Percentiles rank a stretch among this genome's conserved stretches.
Evolutionary conservation across 1,140 invertebrate genomes (phyloP).

Genomic region (Caligus rogercresseyi): DNA sequence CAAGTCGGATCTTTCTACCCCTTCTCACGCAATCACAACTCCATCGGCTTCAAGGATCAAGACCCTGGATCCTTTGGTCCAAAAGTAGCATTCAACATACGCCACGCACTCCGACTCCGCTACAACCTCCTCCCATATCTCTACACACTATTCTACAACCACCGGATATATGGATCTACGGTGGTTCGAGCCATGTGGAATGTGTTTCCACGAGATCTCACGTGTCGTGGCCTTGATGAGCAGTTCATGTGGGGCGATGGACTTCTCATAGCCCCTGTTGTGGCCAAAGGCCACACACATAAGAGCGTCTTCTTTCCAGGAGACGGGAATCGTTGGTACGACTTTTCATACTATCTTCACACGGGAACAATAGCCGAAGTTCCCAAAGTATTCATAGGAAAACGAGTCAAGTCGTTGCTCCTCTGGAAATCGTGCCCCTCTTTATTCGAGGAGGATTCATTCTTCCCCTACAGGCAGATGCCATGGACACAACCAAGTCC

Average conservation of each 20-base stretch:
- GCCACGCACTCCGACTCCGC: conserved; percentile 27
- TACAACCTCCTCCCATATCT: conserved; percentile 33
- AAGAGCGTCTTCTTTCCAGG: neutral
- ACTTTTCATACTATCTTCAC: neutral
- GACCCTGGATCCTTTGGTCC: conserved; percentile 27
- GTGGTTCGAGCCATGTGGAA: conserved; percentile 32
- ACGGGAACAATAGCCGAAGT: neutral
- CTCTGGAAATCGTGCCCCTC: neutral
- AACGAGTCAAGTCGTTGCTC: neutral
- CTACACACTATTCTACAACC: conserved; percentile 32
- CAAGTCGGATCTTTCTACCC: conserved; percentile 35
- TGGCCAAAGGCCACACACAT: conserved; percentile 36
- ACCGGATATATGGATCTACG: conserved; percentile 27
- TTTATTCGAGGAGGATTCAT: conserved; percentile 29
- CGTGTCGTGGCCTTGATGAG: conserved; percentile 39
- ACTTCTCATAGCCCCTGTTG: conserved; percentile 54
- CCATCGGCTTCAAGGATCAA: conserved; percentile 26
- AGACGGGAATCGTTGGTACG: neutral
- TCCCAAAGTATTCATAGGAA: neutral
- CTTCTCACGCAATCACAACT: conserved; percentile 49
- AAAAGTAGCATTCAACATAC: conserved; percentile 25
- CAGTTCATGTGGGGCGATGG: conserved; percentile 61
- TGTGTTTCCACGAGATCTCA: conserved; percentile 28
- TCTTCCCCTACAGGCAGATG: conserved; percentile 29
- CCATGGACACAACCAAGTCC: conserved; percentile 25